phyloP scores from a whole-genome alignment of 2,797 vertebrate genomes.

The Macropodus opercularis region DNA sequence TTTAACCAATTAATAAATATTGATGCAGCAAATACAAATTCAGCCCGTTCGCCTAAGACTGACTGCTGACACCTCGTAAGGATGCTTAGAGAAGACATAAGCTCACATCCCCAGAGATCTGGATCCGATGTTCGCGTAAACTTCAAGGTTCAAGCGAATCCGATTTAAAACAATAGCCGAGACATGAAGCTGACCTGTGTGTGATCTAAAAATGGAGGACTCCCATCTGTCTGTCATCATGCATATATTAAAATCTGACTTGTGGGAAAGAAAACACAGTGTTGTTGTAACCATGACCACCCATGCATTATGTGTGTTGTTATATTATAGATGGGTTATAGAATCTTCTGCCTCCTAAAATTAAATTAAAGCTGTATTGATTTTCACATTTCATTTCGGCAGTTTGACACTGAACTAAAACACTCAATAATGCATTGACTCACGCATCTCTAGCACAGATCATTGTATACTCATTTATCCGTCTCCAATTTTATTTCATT shows the following conservation, averaged over 20 bases:
- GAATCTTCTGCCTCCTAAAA: slow-evolving; percentile 7
- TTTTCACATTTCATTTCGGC: slow-evolving; percentile 24
- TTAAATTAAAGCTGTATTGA: slow-evolving; percentile 1
- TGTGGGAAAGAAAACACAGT: neutral
- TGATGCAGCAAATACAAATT: too few relatives aligned
- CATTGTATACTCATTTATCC: slow-evolving; percentile 8
- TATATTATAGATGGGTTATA: slow-evolving; percentile 1
- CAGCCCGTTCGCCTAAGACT: too few relatives aligned
- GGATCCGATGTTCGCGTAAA: too few relatives aligned
- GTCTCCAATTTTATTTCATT: slow-evolving; percentile 7
- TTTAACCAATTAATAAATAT: too few relatives aligned
- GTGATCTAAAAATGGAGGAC: too few relatives aligned
- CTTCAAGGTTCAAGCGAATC: too few relatives aligned
- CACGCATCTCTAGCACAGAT: slow-evolving; percentile 13
- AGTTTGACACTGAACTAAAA: slow-evolving; percentile 9
- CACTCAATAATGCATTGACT: slow-evolving; percentile 16
- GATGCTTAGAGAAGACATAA: too few relatives aligned
- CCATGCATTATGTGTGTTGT: slow-evolving; percentile 10
- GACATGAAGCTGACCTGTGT: slow-evolving; percentile 21
- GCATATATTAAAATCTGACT: neutral
- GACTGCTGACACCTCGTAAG: too few relatives aligned
- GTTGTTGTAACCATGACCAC: neutral
- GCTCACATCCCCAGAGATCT: too few relatives aligned
- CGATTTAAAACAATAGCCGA: too few relatives aligned
- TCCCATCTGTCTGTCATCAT: too few relatives aligned